Conservation (phyloP, 2,888 invertebrate species). For the Congeria kusceri region DNA sequence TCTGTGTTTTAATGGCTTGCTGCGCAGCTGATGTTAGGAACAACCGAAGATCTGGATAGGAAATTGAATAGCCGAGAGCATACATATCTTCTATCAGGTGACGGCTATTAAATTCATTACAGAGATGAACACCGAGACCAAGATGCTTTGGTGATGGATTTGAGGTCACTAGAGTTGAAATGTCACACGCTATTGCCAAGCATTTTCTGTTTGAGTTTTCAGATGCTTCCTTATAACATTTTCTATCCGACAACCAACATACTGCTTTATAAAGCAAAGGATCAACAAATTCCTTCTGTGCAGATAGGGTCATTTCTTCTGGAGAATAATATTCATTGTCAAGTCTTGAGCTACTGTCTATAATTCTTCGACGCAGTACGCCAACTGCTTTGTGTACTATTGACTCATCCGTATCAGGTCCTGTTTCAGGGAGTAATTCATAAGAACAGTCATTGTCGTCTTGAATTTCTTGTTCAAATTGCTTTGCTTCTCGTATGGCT, state of each 20-base stretch:
- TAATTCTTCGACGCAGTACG: neutral
- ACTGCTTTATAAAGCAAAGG: conserved; percentile 11
- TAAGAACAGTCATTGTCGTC: neutral
- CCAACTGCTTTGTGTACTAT: conserved; percentile 2
- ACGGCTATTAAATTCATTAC: neutral
- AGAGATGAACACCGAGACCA: conserved; percentile 13
- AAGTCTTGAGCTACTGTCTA: neutral
- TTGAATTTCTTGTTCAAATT: neutral
- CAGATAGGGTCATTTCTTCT: conserved; percentile 11
- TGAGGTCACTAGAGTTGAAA: conserved; percentile 13
- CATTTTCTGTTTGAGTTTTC: neutral
- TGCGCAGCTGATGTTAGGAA: conserved; percentile 10
- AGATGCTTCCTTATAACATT: neutral
- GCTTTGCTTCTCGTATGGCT: neutral
- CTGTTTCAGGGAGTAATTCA: neutral
- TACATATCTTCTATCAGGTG: conserved; percentile 10
- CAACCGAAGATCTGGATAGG: conserved; percentile 9
- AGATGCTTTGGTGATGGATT: conserved; percentile 27
- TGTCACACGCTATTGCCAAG: conserved; percentile 7
- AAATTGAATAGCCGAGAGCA: neutral
- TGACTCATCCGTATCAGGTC: conserved; percentile 2
- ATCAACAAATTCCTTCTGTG: conserved; percentile 19
- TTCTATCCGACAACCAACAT: conserved; percentile 11
- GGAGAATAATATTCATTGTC: conserved; percentile 18
- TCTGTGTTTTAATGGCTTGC: neutral